Evolutionary conservation across 1,140 invertebrate species (phyloP), one percentile per base, ranked within the genome.

Genomic region (Andrena cerasifolii): DNA sequence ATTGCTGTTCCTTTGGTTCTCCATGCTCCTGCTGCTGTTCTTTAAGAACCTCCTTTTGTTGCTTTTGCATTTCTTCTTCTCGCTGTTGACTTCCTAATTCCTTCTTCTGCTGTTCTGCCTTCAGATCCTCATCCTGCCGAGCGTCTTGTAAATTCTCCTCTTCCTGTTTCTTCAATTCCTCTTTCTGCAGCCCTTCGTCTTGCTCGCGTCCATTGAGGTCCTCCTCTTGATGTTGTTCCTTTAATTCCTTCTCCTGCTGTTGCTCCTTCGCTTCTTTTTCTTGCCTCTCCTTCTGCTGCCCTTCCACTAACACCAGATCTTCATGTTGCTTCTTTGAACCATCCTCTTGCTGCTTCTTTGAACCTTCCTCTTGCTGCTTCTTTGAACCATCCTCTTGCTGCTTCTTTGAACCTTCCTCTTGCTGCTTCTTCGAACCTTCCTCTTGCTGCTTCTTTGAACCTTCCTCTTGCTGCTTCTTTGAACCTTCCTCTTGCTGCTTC

Each of bases 281-380:
- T 36, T 80, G 56, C 26, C 12, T 12, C 6, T 8, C 36, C 5
- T 45, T 28, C 36, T 79, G 31, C 10, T 72, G 43, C 33, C 47
- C 58, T 43, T 65, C 68, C 4, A 84, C 80, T 0, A 83, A 56
- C 0, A 36, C 59, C 83, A n/a, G 36, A 40, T 40, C 10, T 10
- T 40, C 3, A 10, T 40, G 36, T 5, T 40, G 3, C 36, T 40
- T 40, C 36, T 40, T 40, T 10, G 10, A 40, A 10, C 36, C 36
- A 3, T 40, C 4, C 36, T 40, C 36, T 40, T 3, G 36, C 10
- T 40, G 36, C 36, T 40, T 40, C 36, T 40, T 10, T 40, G 36
- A 40, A 10, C 3, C 36, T 40, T 10, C 36, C 36, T 10, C 36
- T 10, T 40, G 36, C 10, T 3, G 10, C 10, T 40, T 10, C 10